Conservation (phyloP, 2,888 invertebrate species). For the Leucoma salicis region DNA sequence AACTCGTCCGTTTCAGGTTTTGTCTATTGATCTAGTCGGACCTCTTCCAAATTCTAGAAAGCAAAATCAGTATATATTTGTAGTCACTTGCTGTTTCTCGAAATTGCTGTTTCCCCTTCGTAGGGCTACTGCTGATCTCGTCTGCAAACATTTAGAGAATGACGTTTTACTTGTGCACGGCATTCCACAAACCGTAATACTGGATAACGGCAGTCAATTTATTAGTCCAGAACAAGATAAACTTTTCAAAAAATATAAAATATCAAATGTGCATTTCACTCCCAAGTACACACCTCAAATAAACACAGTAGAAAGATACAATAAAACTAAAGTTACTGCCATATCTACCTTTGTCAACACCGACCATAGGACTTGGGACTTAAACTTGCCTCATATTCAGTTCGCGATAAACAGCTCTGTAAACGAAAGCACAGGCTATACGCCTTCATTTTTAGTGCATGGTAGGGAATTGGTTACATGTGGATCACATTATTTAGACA, state of each 20-base stretch:
- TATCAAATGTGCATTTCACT: conserved; percentile 24
- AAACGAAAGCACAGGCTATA: neutral
- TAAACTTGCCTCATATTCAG: neutral
- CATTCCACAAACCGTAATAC: conserved; percentile 27
- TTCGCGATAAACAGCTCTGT: neutral
- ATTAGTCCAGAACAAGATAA: conserved; percentile 6
- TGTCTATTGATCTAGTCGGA: conserved; percentile 16
- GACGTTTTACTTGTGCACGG: conserved; percentile 34
- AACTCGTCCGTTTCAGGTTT: conserved; percentile 22
- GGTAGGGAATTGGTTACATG: neutral
- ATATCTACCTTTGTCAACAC: neutral
- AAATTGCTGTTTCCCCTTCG: neutral
- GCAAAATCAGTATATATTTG: neutral
- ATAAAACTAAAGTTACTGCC: conserved; percentile 7
- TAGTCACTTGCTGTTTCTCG: neutral
- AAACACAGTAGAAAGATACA: conserved; percentile 30
- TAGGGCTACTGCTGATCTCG: neutral
- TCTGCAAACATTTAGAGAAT: conserved; percentile 3
- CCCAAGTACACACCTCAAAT: too few relatives aligned
- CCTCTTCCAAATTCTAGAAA: conserved; percentile 13
- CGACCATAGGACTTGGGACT: neutral
- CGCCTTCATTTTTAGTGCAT: neutral
- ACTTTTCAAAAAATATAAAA: conserved; percentile 22
- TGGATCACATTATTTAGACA: conserved; percentile 1
- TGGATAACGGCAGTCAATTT: conserved; percentile 35